A percentile compares a stretch with the other conserved stretches of the same genome.
phyloP scores from a whole-genome alignment of 2,797 vertebrate species.

The Spheniscus humboldti region DNA sequence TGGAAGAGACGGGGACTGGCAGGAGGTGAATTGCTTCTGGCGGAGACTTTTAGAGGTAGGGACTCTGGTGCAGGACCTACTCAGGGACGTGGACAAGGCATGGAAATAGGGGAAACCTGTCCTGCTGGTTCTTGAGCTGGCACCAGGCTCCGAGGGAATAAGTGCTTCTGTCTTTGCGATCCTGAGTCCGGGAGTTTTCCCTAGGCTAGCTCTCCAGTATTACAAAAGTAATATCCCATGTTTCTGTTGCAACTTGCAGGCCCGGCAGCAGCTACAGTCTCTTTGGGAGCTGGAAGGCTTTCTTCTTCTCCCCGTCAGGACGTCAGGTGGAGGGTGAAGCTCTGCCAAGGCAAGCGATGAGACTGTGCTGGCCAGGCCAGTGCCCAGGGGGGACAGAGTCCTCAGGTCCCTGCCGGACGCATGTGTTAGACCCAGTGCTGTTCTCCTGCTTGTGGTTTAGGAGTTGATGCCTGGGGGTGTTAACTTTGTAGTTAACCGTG shows the following conservation, averaged over 20 bases:
- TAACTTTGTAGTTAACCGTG: neutral
- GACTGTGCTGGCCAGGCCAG: fast-evolving
- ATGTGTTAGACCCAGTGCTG: neutral
- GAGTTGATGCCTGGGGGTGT: neutral
- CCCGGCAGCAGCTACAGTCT: neutral
- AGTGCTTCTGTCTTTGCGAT: neutral
- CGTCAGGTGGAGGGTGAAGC: neutral
- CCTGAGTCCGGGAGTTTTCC: neutral
- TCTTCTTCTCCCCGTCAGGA: neutral
- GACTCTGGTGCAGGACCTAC: neutral
- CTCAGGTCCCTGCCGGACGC: fast-evolving
- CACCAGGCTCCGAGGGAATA: neutral
- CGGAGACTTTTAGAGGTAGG: neutral
- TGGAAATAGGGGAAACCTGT: constrained; percentile 25
- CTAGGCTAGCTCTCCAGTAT: neutral
- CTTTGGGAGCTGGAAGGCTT: neutral
- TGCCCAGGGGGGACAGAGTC: neutral
- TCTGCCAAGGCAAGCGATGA: neutral
- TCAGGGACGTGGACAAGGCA: fast-evolving
- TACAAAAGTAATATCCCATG: neutral
- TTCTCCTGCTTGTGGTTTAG: neutral
- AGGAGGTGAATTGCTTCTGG: neutral
- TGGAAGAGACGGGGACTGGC: neutral
- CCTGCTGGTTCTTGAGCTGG: constrained; percentile 39
- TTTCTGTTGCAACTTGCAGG: neutral